A percentile compares a stretch with the other conserved stretches of the same genome.
Conservation (phyloP, 2,888 invertebrate species). For the Meta bourneti region DNA sequence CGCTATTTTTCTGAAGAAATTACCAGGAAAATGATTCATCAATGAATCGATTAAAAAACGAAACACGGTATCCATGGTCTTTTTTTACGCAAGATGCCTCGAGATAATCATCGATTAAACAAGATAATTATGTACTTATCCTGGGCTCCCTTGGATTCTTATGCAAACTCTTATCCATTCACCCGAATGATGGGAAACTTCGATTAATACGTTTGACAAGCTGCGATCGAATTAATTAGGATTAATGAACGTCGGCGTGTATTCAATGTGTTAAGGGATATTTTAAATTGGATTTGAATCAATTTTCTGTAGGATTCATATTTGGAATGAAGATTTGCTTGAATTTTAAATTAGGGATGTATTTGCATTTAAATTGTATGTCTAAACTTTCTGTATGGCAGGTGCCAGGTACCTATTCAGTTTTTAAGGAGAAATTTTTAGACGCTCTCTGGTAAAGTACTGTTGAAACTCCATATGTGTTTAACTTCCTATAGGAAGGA, state of each 20-base stretch:
- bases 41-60: background rate
- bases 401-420: background rate
- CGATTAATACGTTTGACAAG: conserved; percentile 12
- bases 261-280: background rate
- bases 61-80: background rate
- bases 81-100: background rate
- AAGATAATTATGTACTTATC: conserved; percentile 24
- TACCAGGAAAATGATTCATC: background rate
- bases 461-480: too few relatives aligned
- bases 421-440: background rate
- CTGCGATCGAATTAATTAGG: background rate
- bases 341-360: background rate
- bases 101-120: background rate
- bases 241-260: background rate
- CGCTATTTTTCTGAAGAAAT: background rate
- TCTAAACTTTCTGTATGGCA: background rate
- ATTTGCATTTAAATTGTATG: background rate
- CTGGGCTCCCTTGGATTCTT: background rate
- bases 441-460: too few relatives aligned
- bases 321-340: background rate
- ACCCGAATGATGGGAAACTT: conserved; percentile 17
- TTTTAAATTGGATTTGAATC: background rate
- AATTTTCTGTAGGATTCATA: background rate
- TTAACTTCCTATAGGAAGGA: too few relatives aligned
- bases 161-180: background rate